Conservation (phyloP, 2,888 invertebrate genomes). For the Coelinius sp. region DNA sequence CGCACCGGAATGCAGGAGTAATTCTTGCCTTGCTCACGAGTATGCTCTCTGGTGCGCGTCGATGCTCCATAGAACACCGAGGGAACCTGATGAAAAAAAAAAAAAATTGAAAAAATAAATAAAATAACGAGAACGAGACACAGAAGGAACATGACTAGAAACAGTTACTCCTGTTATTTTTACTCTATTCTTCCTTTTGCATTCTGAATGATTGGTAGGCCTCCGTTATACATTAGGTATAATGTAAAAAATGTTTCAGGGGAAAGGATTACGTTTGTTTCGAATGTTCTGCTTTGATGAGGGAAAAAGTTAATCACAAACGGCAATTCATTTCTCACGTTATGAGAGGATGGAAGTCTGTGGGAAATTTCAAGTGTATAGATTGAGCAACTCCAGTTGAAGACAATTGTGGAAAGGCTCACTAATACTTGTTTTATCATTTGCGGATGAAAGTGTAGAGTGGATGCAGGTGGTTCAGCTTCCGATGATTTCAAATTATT, state of each 20-base stretch:
- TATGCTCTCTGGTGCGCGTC: conserved; percentile 33
- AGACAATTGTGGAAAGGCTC: conserved; percentile 4
- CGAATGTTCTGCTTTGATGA: conserved; percentile 1
- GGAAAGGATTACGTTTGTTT: conserved; percentile 18
- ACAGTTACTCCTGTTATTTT: conserved; percentile 4
- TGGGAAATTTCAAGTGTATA: neutral
- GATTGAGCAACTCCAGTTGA: neutral
- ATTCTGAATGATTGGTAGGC: neutral
- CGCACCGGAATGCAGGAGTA: conserved; percentile 57
- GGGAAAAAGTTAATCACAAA: conserved; percentile 23
- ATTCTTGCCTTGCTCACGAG: conserved; percentile 29
- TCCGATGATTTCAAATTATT: neutral
- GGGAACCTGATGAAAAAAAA: conserved; percentile 12
- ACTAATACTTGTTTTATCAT: conserved; percentile 2
- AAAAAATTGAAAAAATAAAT: too few species aligned
- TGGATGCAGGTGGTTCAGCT: neutral
- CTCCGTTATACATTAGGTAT: conserved; percentile 17
- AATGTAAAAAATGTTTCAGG: conserved; percentile 1
- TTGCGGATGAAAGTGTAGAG: neutral
- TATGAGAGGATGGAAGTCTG: conserved; percentile 5
- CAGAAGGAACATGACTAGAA: neutral
- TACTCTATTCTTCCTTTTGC: neutral
- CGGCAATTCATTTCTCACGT: conserved; percentile 25
- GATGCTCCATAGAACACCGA: conserved; percentile 16
- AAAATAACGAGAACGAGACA: neutral